phyloP scores from a whole-genome alignment of 2,888 invertebrate genomes.

The Drosophila heteroneura region DNA sequence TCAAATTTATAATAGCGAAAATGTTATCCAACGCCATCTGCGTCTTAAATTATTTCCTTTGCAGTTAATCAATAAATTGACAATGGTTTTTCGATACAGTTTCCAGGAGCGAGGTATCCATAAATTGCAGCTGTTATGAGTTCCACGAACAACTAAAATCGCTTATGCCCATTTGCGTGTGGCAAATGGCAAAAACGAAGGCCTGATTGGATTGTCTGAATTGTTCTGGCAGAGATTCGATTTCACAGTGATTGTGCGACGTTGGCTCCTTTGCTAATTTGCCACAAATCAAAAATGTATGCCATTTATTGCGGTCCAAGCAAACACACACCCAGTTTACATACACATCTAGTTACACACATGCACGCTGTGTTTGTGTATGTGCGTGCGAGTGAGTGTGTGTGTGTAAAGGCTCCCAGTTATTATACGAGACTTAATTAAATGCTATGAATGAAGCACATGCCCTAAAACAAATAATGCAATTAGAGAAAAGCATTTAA shows the following conservation, averaged over 20 bases:
- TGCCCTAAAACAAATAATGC: constrained; percentile 26
- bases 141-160: constrained; percentile 8
- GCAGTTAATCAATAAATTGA: not conserved
- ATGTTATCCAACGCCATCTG: not conserved
- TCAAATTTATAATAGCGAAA: not conserved
- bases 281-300: constrained; percentile 37
- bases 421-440: constrained; percentile 13
- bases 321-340: constrained; percentile 6
- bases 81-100: not conserved
- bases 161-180: not conserved
- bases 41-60: not conserved
- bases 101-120: not conserved
- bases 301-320: constrained; percentile 14
- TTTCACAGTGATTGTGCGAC: constrained; percentile 5
- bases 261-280: constrained; percentile 17
- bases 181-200: not conserved
- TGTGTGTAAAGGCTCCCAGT: not conserved
- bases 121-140: not conserved
- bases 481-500: constrained; percentile 26
- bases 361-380: not conserved
- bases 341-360: not conserved
- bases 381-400: not conserved
- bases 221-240: constrained; percentile 1
- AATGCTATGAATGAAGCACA: constrained; percentile 12
- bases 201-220: constrained; percentile 5